These are phyloP conservation scores for Ptychodera flava DNA, from an alignment of 35 echinoderm and acorn worm species.

Conservation along the genomic window DNA sequence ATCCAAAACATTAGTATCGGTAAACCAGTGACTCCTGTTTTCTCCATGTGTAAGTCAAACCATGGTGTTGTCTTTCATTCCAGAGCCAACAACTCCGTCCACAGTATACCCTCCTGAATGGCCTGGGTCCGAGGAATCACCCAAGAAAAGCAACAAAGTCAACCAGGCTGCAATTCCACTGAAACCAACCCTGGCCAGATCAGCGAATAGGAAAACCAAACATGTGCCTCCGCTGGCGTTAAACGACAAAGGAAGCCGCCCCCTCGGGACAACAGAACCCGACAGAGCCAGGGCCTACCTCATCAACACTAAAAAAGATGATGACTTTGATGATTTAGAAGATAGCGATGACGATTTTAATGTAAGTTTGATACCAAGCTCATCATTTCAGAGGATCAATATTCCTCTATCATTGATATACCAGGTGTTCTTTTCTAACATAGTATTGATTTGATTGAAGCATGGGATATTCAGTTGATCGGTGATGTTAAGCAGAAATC, in stretches of 20 bases:
- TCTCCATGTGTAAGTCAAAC: too few species aligned
- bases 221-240: neutral
- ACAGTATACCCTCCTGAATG: neutral
- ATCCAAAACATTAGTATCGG: too few species aligned
- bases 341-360: neutral
- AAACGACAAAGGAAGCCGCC: neutral
- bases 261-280: neutral
- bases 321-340: neutral
- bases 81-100: neutral
- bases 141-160: conserved; percentile 10
- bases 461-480: too few species aligned
- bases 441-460: too few species aligned
- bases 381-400: too few species aligned
- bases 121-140: neutral
- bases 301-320: neutral
- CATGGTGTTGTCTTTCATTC: neutral
- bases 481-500: too few species aligned
- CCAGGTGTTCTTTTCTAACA: too few species aligned
- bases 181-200: neutral
- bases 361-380: too few species aligned
- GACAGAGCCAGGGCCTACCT: neutral
- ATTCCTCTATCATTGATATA: too few species aligned
- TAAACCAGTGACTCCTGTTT: too few species aligned
- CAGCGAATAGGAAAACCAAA: neutral
- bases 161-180: neutral